A percentile compares a stretch with the other conserved stretches of the same genome.
Evolutionary conservation across 2,888 invertebrate species (phyloP).

Genomic region (Pristionchus entomophagus): DNA sequence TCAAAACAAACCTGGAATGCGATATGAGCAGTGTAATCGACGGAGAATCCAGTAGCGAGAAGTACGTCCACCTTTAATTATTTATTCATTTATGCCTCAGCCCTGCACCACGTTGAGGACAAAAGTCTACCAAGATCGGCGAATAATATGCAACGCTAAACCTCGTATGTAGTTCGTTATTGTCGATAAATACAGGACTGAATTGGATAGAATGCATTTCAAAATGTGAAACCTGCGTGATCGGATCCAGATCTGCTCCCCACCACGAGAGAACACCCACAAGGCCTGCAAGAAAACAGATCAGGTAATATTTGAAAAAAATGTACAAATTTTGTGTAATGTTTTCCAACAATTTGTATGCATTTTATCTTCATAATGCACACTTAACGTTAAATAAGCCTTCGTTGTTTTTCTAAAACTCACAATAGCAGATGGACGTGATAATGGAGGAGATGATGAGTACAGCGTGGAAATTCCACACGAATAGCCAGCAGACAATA

Average conservation of each 20-base stretch:
- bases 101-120: too few species aligned
- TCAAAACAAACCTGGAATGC: constrained; percentile 59
- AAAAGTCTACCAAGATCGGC: too few species aligned
- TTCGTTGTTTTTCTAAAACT: constrained; percentile 48
- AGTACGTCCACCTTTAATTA: constrained; percentile 66
- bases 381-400: too few species aligned
- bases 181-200: too few species aligned
- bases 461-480: constrained; percentile 68
- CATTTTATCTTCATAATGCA: too few species aligned
- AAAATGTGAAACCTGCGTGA: constrained; percentile 58
- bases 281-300: constrained; percentile 58
- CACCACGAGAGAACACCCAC: constrained; percentile 73
- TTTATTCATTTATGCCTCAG: not conserved
- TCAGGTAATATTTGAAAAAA: not conserved
- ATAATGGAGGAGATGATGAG: constrained; percentile 68
- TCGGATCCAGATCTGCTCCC: constrained; percentile 74
- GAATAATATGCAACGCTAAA: too few species aligned
- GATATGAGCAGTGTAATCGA: constrained; percentile 72
- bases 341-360: too few species aligned
- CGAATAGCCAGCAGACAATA: constrained; percentile 67
- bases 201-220: not conserved
- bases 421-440: constrained; percentile 72
- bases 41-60: constrained; percentile 73
- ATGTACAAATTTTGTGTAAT: too few species aligned
- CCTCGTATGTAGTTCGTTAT: too few species aligned